These are phyloP conservation scores for Ochlodes sylvanus DNA, from an alignment of 2,888 invertebrate species.

Conservation along the genomic window DNA sequence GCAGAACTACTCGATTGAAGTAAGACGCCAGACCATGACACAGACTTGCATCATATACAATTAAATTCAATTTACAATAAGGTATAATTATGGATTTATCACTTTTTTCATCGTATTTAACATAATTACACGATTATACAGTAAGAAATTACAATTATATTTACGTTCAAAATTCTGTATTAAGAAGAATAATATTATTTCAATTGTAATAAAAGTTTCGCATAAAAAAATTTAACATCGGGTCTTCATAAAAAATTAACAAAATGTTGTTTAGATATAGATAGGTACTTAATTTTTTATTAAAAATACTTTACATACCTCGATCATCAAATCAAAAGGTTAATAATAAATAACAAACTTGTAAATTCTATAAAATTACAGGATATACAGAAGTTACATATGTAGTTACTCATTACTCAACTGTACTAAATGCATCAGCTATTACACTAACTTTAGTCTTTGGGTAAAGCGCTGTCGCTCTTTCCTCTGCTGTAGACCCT, in stretches of 20 bases:
- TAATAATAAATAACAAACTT: background rate
- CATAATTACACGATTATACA: no score
- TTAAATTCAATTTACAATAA: background rate
- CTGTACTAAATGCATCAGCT: conserved; percentile 43
- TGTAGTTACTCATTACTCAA: background rate
- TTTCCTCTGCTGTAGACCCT: conserved; percentile 93
- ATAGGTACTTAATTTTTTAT: no score
- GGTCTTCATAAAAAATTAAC: no score
- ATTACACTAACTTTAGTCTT: conserved; percentile 83
- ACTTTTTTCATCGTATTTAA: no score
- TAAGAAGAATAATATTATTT: no score
- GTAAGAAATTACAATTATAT: no score
- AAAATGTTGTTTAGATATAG: no score
- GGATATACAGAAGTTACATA: background rate
- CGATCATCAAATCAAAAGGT: background rate
- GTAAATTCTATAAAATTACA: conserved; percentile 6
- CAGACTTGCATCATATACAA: background rate
- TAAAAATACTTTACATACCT: no score
- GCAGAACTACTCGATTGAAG: background rate
- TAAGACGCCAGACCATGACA: background rate
- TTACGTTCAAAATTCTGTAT: no score
- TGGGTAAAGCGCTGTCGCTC: conserved; percentile 94
- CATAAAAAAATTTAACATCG: no score
- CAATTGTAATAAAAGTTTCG: no score
- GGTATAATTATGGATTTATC: no score